Conservation (phyloP, 1,140 invertebrate genomes). For the Subanguina moxae region DNA sequence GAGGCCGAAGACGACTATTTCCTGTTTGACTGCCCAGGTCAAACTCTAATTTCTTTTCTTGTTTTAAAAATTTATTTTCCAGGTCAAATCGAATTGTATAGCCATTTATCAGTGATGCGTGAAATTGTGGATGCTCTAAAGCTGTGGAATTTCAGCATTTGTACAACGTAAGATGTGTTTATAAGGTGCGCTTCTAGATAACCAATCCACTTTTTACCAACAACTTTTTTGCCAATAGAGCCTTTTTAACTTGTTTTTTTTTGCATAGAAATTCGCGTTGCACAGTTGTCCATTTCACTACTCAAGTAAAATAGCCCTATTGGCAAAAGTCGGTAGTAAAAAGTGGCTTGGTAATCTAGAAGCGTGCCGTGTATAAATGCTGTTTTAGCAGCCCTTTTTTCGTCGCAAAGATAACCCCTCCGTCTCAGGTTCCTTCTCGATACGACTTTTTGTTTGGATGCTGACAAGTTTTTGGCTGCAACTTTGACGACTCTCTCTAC, state of each 20-base stretch:
- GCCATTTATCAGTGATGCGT: slow-evolving; percentile 83
- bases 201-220: too few species aligned
- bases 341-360: too few species aligned
- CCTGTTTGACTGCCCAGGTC: slow-evolving; percentile 91
- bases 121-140: slow-evolving; percentile 71
- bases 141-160: slow-evolving; percentile 81
- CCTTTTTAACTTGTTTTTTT: too few species aligned
- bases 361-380: too few species aligned
- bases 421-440: slow-evolving; percentile 85
- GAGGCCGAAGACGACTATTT: slow-evolving; percentile 80
- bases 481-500: slow-evolving; percentile 69
- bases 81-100: slow-evolving; percentile 95
- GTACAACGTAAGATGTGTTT: slow-evolving; percentile 62
- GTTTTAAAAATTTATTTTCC: neutral
- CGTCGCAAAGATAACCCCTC: too few species aligned
- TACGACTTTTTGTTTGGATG: slow-evolving; percentile 92
- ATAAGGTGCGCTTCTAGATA: neutral
- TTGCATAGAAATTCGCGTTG: too few species aligned
- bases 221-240: too few species aligned
- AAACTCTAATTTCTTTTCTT: slow-evolving; percentile 3
- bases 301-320: too few species aligned
- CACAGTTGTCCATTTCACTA: too few species aligned
- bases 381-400: too few species aligned
- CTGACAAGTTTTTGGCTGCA: slow-evolving; percentile 87
- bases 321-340: too few species aligned